Base-by-base conservation (phyloP, 1,140 invertebrate species). In the Zelostemma sp. region DNA sequence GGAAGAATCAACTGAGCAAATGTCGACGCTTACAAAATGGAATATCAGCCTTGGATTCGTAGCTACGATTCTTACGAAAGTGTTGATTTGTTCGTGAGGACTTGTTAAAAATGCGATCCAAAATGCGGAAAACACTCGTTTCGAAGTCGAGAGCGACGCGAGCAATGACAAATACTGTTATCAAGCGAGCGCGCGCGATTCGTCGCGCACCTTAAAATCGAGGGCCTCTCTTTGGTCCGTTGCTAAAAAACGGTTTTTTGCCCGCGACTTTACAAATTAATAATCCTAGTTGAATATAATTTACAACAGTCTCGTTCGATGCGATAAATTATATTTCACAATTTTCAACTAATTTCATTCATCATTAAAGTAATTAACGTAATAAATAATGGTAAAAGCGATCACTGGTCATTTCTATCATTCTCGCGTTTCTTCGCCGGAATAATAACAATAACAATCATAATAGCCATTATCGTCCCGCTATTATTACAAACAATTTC, bases 171-270 rank as follows among this genome's bases (percentile, higher is more conserved):
- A 71, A 66, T 65, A 66, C 53, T 64, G 59, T 43, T 64, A 21
- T 9, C 17, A 19, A 21, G 43, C 43, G 43, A 46, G 14, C 14
- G 14, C 40, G 14, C 40, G 40, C 12, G 16, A 43, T 1, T 43
- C 40, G 14, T 43, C 8, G 16, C 40, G 40, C 40, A 54, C 59
- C 54, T 74, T 38, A 61, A 68, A 64, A 68, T 76, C 49, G 75
- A 74, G 25, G 79, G 69, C 72, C 74, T 72, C 61, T 82, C 80
- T 82, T 82, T 82, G 80, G 80, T 81, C 77, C 79, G 76, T 74
- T 71, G 74, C 75, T 73, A 72, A 74, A 58, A 70, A 68, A 77
- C 72, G 74, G 69, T 78, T 51, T n/a, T 11, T 75, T 74, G 71
- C 75, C 77, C 73, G 62, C 72, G 63, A 76, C 75, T 38, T 69